These are phyloP conservation scores for Caenorhabditis sinica DNA, from an alignment of 2,888 invertebrate genomes.

Conservation along the genomic window DNA sequence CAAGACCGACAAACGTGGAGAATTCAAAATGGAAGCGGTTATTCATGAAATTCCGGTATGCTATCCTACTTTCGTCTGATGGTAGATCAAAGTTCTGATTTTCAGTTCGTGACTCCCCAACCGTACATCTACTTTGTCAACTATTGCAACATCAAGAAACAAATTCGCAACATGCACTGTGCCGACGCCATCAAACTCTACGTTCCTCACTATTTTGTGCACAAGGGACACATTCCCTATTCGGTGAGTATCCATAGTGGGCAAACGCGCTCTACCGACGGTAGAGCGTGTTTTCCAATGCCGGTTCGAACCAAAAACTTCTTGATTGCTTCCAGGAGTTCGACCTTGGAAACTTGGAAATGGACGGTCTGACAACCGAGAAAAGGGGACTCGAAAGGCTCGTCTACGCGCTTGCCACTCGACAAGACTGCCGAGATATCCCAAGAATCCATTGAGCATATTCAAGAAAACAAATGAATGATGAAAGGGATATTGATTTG, in stretches of 20 bases:
- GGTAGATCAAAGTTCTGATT: background rate
- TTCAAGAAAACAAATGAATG: background rate
- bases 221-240: conserved; percentile 4
- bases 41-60: conserved; percentile 1
- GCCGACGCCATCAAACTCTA: background rate
- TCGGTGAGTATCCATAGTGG: background rate
- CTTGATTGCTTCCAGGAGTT: background rate
- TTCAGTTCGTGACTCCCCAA: conserved; percentile 12
- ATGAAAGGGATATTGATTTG: too few relatives aligned
- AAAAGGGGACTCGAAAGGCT: background rate
- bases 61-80: too few relatives aligned
- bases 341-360: conserved; percentile 8
- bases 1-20: background rate
- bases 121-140: conserved; percentile 18
- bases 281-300: too few relatives aligned
- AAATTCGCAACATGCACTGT: background rate
- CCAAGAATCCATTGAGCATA: background rate
- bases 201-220: background rate
- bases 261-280: too few relatives aligned
- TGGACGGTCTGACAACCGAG: background rate
- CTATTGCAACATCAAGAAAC: background rate
- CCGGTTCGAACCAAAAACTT: too few relatives aligned
- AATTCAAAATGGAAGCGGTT: background rate
- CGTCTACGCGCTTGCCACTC: conserved; percentile 1
- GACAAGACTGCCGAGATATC: conserved; percentile 10